These are phyloP conservation scores for Arctocebus calabarensis DNA, from an alignment of 2,797 vertebrate genomes.

Conservation along the genomic window DNA sequence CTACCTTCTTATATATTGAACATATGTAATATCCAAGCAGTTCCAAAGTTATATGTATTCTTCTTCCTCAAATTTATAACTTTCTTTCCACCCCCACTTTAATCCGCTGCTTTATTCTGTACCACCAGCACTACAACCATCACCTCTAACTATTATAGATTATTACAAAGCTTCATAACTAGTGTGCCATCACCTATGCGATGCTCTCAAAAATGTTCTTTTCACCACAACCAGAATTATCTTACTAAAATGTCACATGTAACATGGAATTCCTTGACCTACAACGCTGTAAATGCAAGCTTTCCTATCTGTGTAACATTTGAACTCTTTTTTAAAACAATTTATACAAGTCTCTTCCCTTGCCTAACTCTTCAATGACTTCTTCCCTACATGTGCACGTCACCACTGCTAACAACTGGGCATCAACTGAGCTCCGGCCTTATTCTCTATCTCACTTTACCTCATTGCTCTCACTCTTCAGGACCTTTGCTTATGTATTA, in stretches of 20 bases:
- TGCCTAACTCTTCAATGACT: neutral
- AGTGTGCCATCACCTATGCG: neutral
- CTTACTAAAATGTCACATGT: neutral
- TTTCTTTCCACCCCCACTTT: neutral
- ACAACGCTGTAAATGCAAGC: neutral
- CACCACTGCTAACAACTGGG: neutral
- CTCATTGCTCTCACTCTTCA: neutral
- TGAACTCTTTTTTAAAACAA: neutral
- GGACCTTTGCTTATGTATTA: neutral
- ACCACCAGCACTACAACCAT: accelerated
- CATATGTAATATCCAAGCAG: neutral
- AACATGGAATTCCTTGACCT: neutral
- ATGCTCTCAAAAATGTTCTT: neutral
- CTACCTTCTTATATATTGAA: neutral
- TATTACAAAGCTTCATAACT: neutral
- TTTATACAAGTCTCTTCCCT: neutral
- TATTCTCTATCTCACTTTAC: neutral
- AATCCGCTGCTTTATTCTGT: neutral
- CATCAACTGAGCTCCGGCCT: neutral
- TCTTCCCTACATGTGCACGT: accelerated
- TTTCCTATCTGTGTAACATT: neutral
- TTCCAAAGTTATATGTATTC: neutral
- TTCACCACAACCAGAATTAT: neutral
- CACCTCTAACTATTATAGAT: neutral
- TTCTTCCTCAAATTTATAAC: neutral